A percentile compares a stretch with the other conserved stretches of the same genome.
Conservation (phyloP, 2,797 vertebrate species). For the Ctenochaetus hawaiiensis region DNA sequence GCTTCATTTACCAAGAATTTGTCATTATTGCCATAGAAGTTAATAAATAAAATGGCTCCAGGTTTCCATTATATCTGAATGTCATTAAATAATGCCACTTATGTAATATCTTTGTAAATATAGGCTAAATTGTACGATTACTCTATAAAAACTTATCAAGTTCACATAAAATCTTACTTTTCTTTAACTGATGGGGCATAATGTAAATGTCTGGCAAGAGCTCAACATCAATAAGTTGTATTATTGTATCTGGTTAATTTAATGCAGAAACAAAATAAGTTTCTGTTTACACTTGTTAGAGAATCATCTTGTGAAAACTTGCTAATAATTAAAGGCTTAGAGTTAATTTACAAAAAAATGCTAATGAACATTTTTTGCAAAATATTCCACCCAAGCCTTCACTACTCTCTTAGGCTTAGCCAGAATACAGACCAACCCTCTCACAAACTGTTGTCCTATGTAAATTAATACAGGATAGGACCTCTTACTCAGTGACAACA, state of each 20-base stretch:
- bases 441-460: constrained; percentile 51
- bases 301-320: not conserved
- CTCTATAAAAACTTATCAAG: not conserved
- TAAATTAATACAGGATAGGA: constrained; percentile 74
- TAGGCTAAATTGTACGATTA: not conserved
- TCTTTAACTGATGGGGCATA: too few relatives aligned
- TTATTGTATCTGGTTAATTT: not conserved
- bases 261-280: not conserved
- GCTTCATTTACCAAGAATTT: not conserved
- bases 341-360: not conserved
- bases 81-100: not conserved
- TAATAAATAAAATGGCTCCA: not conserved
- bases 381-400: not conserved
- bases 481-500: constrained; percentile 64
- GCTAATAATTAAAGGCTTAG: not conserved
- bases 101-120: not conserved
- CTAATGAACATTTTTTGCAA: not conserved
- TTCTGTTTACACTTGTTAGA: not conserved
- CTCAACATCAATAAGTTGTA: not conserved
- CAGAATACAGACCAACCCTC: constrained; percentile 47
- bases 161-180: not conserved
- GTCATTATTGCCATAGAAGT: not conserved
- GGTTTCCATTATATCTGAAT: not conserved
- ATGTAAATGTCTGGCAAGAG: not conserved
- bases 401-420: constrained; percentile 15